Evolutionary conservation across 2,797 vertebrate species (phyloP).

Genomic region (Macropus fuliginosus): DNA sequence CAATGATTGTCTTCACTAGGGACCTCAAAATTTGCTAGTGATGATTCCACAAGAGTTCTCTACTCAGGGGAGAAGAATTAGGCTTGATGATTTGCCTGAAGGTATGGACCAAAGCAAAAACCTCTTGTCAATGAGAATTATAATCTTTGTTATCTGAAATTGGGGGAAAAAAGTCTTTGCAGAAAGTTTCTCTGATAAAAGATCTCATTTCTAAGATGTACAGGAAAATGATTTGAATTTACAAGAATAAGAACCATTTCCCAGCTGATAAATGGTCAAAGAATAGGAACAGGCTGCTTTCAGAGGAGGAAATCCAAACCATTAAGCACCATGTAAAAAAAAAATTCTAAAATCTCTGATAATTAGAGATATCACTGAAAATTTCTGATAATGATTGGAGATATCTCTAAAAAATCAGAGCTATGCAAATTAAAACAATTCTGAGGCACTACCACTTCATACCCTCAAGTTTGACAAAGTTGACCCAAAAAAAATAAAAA

Average conservation of each 20-base stretch:
- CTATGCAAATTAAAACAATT: background rate
- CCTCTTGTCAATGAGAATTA: constrained; percentile 26
- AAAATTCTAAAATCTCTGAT: background rate
- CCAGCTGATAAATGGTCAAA: background rate
- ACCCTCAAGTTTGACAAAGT: background rate
- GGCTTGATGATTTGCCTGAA: constrained; percentile 8
- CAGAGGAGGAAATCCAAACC: background rate
- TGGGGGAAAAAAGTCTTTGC: background rate
- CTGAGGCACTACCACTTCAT: background rate
- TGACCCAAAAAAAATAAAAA: background rate
- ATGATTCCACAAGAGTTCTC: background rate
- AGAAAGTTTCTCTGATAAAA: background rate
- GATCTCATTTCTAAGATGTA: background rate
- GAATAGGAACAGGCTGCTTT: background rate
- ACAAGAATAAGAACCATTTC: background rate
- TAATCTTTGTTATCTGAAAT: constrained; percentile 2
- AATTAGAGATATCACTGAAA: background rate
- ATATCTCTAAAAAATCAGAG: background rate
- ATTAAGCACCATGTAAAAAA: background rate
- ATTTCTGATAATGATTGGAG: background rate
- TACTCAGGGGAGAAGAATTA: constrained; percentile 7
- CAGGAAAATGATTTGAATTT: background rate
- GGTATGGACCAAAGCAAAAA: constrained; percentile 16
- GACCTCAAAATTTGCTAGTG: constrained; percentile 8
- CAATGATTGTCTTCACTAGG: background rate